Conservation (phyloP, 2,888 invertebrate genomes). For the Aspidiotus destructor region DNA sequence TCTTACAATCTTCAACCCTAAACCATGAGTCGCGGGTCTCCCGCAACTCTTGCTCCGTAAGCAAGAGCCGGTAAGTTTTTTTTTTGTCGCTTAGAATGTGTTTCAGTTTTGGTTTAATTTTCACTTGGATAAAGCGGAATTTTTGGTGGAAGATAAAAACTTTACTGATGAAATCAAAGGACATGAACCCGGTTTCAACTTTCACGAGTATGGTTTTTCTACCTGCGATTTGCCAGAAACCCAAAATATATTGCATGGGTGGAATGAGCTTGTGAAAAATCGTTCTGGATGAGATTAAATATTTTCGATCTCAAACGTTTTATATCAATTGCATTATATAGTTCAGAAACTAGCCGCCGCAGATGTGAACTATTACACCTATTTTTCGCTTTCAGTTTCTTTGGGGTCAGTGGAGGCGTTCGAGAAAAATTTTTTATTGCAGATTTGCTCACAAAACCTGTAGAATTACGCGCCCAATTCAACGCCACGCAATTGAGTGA, state of each 20-base stretch:
- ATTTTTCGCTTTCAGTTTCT: slow-evolving; percentile 5
- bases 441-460: slow-evolving; percentile 16
- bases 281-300: slow-evolving; percentile 41
- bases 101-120: slow-evolving; percentile 72
- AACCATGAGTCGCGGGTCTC: too few relatives aligned
- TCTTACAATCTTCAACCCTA: too few relatives aligned
- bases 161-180: slow-evolving; percentile 48
- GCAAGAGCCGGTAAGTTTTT: too few relatives aligned
- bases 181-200: slow-evolving; percentile 41
- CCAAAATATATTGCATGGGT: slow-evolving; percentile 52
- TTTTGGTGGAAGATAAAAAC: slow-evolving; percentile 52
- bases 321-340: not conserved
- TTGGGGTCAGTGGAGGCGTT: slow-evolving; percentile 27
- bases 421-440: not conserved
- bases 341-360: not conserved
- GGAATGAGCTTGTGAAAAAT: slow-evolving; percentile 54
- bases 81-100: slow-evolving; percentile 46
- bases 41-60: too few relatives aligned
- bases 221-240: slow-evolving; percentile 56
- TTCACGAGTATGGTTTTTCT: slow-evolving; percentile 54
- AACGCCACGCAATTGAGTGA: slow-evolving; percentile 6
- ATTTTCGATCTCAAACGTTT: not conserved
- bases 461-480: slow-evolving; percentile 14
- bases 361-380: too few relatives aligned
- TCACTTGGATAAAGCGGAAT: slow-evolving; percentile 58